Conservation (phyloP, 1,140 invertebrate genomes). For the Dysdera silvatica region DNA sequence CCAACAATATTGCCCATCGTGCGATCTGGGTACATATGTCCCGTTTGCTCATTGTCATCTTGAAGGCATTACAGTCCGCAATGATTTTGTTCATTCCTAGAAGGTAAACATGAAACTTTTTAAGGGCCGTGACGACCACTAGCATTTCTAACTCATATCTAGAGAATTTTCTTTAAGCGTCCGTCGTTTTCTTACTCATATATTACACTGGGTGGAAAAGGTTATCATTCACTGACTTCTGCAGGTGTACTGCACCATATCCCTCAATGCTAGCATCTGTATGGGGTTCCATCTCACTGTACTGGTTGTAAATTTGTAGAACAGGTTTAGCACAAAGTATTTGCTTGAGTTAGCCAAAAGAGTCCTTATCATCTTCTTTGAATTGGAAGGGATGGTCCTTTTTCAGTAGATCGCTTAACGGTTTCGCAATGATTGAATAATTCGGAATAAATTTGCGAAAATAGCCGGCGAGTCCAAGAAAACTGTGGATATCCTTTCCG, state of each 20-base stretch:
- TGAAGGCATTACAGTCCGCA: no score
- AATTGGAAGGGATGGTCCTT: slow-evolving; percentile 42
- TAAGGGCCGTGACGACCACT: no score
- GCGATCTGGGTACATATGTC: no score
- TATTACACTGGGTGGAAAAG: no score
- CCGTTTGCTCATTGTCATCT: no score
- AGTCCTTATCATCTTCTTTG: slow-evolving; percentile 38
- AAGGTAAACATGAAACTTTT: no score
- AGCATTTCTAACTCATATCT: no score
- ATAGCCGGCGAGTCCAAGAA: slow-evolving; percentile 39
- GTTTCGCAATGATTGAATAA: slow-evolving; percentile 35
- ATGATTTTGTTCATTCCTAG: no score
- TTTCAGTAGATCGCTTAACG: slow-evolving; percentile 42
- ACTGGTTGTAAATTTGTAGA: slow-evolving; percentile 32
- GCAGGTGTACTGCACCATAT: slow-evolving; percentile 47
- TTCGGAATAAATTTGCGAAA: slow-evolving; percentile 38
- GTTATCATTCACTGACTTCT: slow-evolving; percentile 38
- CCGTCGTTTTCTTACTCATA: no score
- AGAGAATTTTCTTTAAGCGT: no score
- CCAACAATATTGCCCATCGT: no score
- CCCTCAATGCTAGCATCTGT: slow-evolving; percentile 44
- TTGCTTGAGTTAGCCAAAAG: slow-evolving; percentile 40
- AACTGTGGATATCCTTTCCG: slow-evolving; percentile 35
- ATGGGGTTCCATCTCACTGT: slow-evolving; percentile 7
- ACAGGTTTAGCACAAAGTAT: slow-evolving; percentile 32